phyloP scores from a whole-genome alignment of 2,888 invertebrate genomes.

The Zonitis immaculata region DNA sequence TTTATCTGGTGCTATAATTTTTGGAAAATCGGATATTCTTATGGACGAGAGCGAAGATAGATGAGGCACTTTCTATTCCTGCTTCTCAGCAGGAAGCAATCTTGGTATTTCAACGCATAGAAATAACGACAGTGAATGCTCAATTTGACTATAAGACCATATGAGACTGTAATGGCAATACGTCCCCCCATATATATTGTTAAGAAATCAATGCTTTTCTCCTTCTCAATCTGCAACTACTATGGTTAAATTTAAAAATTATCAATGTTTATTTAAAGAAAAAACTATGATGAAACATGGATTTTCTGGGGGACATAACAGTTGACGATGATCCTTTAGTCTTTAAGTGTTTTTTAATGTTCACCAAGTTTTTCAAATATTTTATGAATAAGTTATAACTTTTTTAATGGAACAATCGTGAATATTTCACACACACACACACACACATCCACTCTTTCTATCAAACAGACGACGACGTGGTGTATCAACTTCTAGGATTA shows the following conservation, averaged over 20 bases:
- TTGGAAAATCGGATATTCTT: constrained; percentile 16
- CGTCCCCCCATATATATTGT: constrained; percentile 13
- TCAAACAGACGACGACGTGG: constrained; percentile 17
- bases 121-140: constrained; percentile 21
- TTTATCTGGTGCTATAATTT: constrained; percentile 5
- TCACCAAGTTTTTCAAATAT: constrained; percentile 14
- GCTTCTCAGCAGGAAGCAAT: constrained; percentile 10
- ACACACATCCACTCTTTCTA: constrained; percentile 11
- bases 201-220: constrained; percentile 8
- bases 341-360: constrained; percentile 31
- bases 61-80: constrained; percentile 15
- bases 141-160: constrained; percentile 26
- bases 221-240: not conserved
- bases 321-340: constrained; percentile 44
- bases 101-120: constrained; percentile 11
- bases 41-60: constrained; percentile 3
- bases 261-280: too few relatives aligned
- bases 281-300: not conserved
- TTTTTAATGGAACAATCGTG: constrained; percentile 33
- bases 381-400: constrained; percentile 30
- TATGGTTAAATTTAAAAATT: too few relatives aligned
- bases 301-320: not conserved
- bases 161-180: constrained; percentile 17
- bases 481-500: constrained; percentile 31
- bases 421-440: constrained; percentile 26